A percentile compares a stretch with the other conserved stretches of the same genome.
Conservation (phyloP, 2,888 invertebrate species). For the Margaritifera margaritifera region DNA sequence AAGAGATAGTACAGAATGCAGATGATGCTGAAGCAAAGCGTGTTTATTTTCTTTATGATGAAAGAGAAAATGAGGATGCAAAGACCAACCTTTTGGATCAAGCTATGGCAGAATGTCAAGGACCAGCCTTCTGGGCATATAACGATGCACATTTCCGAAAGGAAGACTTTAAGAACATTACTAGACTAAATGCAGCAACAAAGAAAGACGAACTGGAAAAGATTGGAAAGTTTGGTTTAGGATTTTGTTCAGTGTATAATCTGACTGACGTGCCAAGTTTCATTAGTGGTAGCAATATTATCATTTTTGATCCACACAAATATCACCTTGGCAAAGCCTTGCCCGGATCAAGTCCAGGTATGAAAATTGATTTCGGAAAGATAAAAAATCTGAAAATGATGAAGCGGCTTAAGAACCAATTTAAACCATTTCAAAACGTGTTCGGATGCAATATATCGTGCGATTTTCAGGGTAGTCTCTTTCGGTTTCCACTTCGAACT, state of each 20-base stretch:
- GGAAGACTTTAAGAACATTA: conserved; percentile 65
- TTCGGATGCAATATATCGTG: conserved; percentile 45
- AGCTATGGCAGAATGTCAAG: too few species aligned
- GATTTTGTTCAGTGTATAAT: conserved; percentile 69
- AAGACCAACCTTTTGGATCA: too few species aligned
- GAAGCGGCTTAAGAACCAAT: conserved; percentile 43
- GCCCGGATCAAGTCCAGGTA: conserved; percentile 33
- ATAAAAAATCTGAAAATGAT: conserved; percentile 31
- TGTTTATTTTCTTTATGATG: too few species aligned
- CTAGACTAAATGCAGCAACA: conserved; percentile 64
- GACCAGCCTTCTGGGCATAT: too few species aligned
- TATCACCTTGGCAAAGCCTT: conserved; percentile 51
- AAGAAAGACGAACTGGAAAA: too few species aligned
- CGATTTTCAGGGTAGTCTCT: conserved; percentile 59
- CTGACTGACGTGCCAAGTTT: conserved; percentile 69
- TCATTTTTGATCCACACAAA: conserved; percentile 70
- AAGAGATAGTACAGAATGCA: too few species aligned
- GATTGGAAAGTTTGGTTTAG: conserved; percentile 68
- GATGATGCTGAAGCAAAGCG: too few species aligned
- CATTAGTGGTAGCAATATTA: conserved; percentile 60
- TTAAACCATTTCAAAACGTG: conserved; percentile 54
- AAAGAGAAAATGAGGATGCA: too few species aligned
- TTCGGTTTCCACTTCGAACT: conserved; percentile 67
- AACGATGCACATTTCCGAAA: too few species aligned
- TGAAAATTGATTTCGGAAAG: conserved; percentile 46